Base-by-base conservation (phyloP, 2,888 invertebrate species). In the Pinctada fucata region DNA sequence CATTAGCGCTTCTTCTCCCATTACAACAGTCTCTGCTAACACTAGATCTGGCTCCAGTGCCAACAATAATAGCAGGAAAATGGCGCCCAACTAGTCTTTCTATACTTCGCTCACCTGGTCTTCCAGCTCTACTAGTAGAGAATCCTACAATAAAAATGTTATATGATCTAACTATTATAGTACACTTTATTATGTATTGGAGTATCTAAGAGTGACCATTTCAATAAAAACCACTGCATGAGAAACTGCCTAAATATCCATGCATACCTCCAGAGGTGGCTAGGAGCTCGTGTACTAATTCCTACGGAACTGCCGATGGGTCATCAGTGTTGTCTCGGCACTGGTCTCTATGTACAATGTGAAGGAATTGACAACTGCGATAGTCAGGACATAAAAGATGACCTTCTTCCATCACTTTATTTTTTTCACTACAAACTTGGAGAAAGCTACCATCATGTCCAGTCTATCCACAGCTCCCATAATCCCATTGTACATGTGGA, bases 381-480 rank as follows among this genome's bases (percentile, higher is more conserved):
- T 49, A 8, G 63, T 16, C 2, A 75, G 49, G 67, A 75, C 48
- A 69, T 75, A 64, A 13, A 75, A 64, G 16, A 70, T 45, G 1
- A 75, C 58, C 31, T 70, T 75, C 67, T 70, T 63, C 75, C 75
- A 75, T 70, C 70, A 75, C 47, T 75, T 75, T 3, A 75, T 13
- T 8, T 52, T 58, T 69, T 75, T 70, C n/a, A 75, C 70, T 6
- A 63, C 47, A 3, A n/a, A 8, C 2, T 70, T 69, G 6, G 16
- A 58, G 10, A 48, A 68, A 13, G 64, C 31, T n/a, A 75, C 58
- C 52, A 75, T 69, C 58, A 68, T 68, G 47, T 75, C 69, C 31
- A 69, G 58, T 31, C 75, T 58, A 6, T 75, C 69, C 13, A 58
- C 75, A 5, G 67, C 68, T 8, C 75, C 75, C 75, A 75, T 75